phyloP scores from a whole-genome alignment of 2,113 vertebrate genomes.

The Clinocottus analis region DNA sequence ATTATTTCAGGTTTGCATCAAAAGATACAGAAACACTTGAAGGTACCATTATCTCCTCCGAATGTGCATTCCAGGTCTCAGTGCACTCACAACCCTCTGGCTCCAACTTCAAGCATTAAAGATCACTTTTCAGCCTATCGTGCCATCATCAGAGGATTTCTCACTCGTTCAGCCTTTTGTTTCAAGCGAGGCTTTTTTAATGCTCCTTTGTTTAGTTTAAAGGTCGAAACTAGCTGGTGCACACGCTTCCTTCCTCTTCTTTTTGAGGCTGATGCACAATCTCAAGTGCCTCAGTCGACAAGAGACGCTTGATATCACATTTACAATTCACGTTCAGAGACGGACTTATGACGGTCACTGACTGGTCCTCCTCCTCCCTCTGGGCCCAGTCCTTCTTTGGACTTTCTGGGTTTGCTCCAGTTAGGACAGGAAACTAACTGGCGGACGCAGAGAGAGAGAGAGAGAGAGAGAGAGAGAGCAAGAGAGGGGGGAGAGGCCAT shows the following conservation, averaged over 20 bases:
- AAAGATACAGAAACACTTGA: constrained; percentile 17
- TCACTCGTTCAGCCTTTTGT: not conserved
- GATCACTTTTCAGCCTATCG: constrained; percentile 38
- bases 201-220: constrained; percentile 15
- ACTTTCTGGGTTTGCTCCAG: constrained; percentile 65
- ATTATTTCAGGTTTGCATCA: constrained; percentile 26
- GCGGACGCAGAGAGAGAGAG: constrained; percentile 35
- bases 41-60: constrained; percentile 7
- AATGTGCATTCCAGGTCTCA: too few species aligned
- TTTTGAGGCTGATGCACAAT: constrained; percentile 25
- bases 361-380: constrained; percentile 55
- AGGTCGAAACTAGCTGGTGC: not conserved
- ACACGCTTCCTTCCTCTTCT: not conserved
- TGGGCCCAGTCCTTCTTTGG: constrained; percentile 62
- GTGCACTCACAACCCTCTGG: constrained; percentile 14
- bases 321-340: constrained; percentile 3
- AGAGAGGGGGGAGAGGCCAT: constrained; percentile 64
- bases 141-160: too few species aligned
- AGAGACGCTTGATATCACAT: not conserved
- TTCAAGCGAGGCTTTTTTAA: not conserved
- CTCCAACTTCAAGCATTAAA: constrained; percentile 29
- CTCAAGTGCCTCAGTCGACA: constrained; percentile 3
- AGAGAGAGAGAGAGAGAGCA: constrained; percentile 54
- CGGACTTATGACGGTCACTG: constrained; percentile 12
- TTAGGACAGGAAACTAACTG: constrained; percentile 74